Conservation (phyloP, 2,113 vertebrate genomes). For the Megalops atlanticus region DNA sequence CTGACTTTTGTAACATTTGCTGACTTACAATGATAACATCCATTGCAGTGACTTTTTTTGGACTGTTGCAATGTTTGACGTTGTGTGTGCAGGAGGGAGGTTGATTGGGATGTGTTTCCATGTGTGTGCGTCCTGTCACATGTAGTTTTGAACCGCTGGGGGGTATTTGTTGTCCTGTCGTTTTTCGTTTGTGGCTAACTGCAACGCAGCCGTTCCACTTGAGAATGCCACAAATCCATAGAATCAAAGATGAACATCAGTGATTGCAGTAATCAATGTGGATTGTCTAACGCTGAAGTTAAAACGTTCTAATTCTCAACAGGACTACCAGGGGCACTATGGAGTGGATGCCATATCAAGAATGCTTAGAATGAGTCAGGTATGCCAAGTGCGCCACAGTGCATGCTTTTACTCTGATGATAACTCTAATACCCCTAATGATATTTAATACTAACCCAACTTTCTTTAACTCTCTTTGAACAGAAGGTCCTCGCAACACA, state of each 20-base stretch:
- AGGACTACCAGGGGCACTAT: constrained; percentile 42
- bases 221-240: background rate
- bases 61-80: background rate
- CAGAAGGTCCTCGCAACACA: background rate
- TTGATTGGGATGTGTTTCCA: background rate
- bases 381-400: constrained; percentile 22
- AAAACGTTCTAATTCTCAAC: constrained; percentile 37
- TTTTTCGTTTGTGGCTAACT: background rate
- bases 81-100: background rate
- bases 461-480: background rate
- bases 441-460: background rate
- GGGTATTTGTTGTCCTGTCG: background rate
- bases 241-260: background rate
- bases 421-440: background rate
- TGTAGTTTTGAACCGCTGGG: background rate
- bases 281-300: background rate
- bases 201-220: background rate
- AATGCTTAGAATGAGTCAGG: constrained; percentile 48
- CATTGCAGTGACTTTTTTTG: background rate
- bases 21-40: background rate
- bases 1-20: background rate
- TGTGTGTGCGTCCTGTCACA: background rate
- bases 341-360: constrained; percentile 44
- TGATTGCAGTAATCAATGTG: background rate
- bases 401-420: background rate